Percentiles rank a stretch among this genome's conserved stretches.
Conservation (phyloP, 1,140 invertebrate genomes). For the Drosophila pandora region DNA sequence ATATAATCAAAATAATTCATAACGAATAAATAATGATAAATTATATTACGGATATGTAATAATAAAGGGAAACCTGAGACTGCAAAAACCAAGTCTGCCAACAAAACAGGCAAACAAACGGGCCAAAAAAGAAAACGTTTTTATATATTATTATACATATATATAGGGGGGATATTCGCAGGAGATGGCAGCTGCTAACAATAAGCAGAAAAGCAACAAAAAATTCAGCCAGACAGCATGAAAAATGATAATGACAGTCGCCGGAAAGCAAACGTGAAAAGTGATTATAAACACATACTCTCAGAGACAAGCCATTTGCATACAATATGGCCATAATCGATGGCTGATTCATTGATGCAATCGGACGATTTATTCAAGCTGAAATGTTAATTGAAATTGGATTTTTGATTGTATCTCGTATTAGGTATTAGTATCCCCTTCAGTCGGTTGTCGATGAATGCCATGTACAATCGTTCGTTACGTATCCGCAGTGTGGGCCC, state of each 20-base stretch:
- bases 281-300: slow-evolving; percentile 53
- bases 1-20: slow-evolving; percentile 43
- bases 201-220: slow-evolving; percentile 41
- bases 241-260: slow-evolving; percentile 76
- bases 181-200: slow-evolving; percentile 34
- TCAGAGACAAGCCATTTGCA: slow-evolving; percentile 3
- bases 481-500: background rate
- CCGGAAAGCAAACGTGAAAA: slow-evolving; percentile 61
- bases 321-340: slow-evolving; percentile 3
- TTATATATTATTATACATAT: background rate
- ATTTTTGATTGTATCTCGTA: background rate
- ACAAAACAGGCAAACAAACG: slow-evolving; percentile 30
- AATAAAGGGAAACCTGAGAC: slow-evolving; percentile 42
- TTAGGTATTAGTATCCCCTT: background rate
- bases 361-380: slow-evolving; percentile 11
- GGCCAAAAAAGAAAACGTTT: slow-evolving; percentile 14
- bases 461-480: background rate
- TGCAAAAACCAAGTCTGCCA: slow-evolving; percentile 18
- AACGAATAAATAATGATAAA: slow-evolving; percentile 48
- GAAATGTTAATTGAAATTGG: slow-evolving; percentile 22
- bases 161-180: background rate
- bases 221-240: slow-evolving; percentile 48
- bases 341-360: slow-evolving; percentile 12
- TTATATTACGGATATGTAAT: slow-evolving; percentile 40
- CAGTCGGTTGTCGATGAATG: background rate